Percentiles rank a stretch among this genome's conserved stretches.
phyloP scores from a whole-genome alignment of 2,797 vertebrate species.

The Craterocephalus amniculus region DNA sequence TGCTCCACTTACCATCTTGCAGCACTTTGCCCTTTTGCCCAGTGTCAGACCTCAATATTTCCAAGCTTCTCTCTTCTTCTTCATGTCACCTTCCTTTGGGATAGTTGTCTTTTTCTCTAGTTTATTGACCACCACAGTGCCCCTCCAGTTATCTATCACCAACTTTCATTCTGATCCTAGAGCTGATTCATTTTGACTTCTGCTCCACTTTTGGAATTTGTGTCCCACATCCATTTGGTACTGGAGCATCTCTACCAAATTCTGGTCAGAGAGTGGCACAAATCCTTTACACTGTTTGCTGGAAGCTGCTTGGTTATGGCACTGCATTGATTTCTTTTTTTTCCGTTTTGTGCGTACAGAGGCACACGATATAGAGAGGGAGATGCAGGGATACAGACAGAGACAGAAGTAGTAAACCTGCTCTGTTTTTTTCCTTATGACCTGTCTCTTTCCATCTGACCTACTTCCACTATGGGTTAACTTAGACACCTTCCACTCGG shows the following conservation, averaged over 20 bases:
- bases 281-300: too few relatives aligned
- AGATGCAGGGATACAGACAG: conserved; percentile 17
- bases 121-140: neutral
- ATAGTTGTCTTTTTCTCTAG: neutral
- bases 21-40: neutral
- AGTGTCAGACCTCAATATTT: neutral
- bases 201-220: neutral
- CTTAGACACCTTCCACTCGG: conserved; percentile 73
- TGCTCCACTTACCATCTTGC: neutral
- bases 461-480: conserved; percentile 76
- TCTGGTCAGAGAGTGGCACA: neutral
- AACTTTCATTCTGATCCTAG: neutral
- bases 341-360: neutral
- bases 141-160: neutral
- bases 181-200: neutral
- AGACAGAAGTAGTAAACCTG: conserved; percentile 54
- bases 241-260: neutral
- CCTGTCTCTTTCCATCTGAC: conserved; percentile 74
- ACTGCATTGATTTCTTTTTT: neutral
- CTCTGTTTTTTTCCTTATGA: conserved; percentile 77
- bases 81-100: neutral
- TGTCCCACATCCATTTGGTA: neutral
- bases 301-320: neutral
- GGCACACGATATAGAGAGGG: conserved; percentile 27
- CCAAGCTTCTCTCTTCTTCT: neutral